Evolutionary conservation across 1,140 invertebrate genomes (phyloP), one percentile per base, ranked within the genome.

Genomic region (Scaptomyza montana): DNA sequence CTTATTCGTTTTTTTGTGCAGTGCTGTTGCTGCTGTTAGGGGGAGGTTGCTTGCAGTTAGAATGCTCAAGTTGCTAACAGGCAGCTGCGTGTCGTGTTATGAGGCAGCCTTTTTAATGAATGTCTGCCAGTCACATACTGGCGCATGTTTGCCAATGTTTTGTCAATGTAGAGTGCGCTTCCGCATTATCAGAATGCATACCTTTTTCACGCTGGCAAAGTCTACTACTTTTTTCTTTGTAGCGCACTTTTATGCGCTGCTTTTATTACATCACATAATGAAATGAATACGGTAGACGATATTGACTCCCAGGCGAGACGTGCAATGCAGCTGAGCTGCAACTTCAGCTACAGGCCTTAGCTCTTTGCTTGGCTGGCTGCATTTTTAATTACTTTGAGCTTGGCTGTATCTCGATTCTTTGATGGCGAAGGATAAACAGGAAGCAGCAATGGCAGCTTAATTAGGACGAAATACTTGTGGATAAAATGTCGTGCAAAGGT

Each of bases 191-290:
- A 51, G 45, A 62, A 19, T 36, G 8, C 9, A 36, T n/a, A 41
- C 56, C 49, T 60, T 39, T 51, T 5, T 53, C 28, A 36, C 16
- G 45, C 51, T 28, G 69, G 36, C n/a, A 41, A 21, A 36, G 47
- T 13, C 39, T 60, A 13, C 51, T 50, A 57, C 45, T 53, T 54
- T 53, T 47, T 55, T 61, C 55, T 74, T 77, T 77, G 69, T 74
- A 57, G 74, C 74, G 33, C 53, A 62, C 56, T 72, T 72, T 74
- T 77, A 67, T 73, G 70, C 49, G 70, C 53, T 45, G 46, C 41
- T 55, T 77, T 77, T 74, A 74, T 74, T 69, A 59, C 70, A 64
- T 30, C 50, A 60, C 74, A 77, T 77, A 77, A 77, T 77, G 74
- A 74, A 77, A 64, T 74, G 64, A 70, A 74, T 73, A 43, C 70